phyloP scores from a whole-genome alignment of 2,888 invertebrate genomes.

The Penaeus monodon region DNA sequence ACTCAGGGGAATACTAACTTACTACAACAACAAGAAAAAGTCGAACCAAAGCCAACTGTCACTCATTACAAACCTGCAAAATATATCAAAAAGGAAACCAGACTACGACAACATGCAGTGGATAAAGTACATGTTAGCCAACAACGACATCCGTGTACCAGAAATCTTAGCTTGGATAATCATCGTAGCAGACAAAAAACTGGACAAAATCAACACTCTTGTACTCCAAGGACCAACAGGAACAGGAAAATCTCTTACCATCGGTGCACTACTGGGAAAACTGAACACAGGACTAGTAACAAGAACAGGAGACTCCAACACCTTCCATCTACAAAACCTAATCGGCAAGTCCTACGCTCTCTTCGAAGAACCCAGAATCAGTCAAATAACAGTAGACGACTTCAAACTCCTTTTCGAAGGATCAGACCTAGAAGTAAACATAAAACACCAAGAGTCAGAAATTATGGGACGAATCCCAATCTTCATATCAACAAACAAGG shows the following conservation, averaged over 20 bases:
- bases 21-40: too few species aligned
- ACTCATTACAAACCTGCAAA: too few species aligned
- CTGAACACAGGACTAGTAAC: slow-evolving; percentile 22
- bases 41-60: too few species aligned
- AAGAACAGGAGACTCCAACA: slow-evolving; percentile 14
- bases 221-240: slow-evolving; percentile 38
- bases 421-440: too few species aligned
- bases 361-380: slow-evolving; percentile 36
- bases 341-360: slow-evolving; percentile 18
- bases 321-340: slow-evolving; percentile 42
- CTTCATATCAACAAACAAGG: too few species aligned
- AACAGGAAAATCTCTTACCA: slow-evolving; percentile 28
- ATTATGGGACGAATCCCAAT: not conserved
- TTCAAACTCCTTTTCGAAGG: too few species aligned
- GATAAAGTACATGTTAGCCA: too few species aligned
- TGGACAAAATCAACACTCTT: slow-evolving; percentile 17
- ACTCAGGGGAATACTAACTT: too few species aligned
- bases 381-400: not conserved
- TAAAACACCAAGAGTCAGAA: too few species aligned
- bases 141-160: not conserved
- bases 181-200: slow-evolving; percentile 13
- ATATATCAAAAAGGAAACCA: too few species aligned
- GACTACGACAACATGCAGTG: too few species aligned
- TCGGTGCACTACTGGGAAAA: not conserved
- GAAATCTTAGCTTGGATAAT: slow-evolving; percentile 1